Evolutionary conservation across 2,113 vertebrate genomes (phyloP).

Genomic region (Lonchura striata): DNA sequence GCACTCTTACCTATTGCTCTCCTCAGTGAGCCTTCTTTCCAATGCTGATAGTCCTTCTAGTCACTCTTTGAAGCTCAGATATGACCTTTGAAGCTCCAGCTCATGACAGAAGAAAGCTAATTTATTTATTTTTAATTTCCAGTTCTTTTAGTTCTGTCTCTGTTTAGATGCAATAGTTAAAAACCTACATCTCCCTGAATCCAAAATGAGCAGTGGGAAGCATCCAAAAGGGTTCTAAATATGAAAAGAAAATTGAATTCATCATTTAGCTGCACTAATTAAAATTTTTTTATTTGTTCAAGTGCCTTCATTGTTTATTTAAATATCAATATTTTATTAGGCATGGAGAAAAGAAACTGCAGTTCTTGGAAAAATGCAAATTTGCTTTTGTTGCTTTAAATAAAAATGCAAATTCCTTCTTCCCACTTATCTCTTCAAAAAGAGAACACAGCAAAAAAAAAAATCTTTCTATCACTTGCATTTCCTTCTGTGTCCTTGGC

Average conservation of each 20-base stretch:
- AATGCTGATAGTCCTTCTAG: background rate
- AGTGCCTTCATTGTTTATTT: slow-evolving; percentile 55
- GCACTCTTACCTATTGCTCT: background rate
- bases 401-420: slow-evolving; percentile 72
- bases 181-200: slow-evolving; percentile 27
- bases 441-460: slow-evolving; percentile 17
- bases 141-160: background rate
- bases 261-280: slow-evolving; percentile 50
- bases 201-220: slow-evolving; percentile 13
- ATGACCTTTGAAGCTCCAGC: background rate
- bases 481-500: background rate
- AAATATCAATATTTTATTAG: slow-evolving; percentile 69
- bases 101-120: background rate
- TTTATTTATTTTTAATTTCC: slow-evolving; percentile 50
- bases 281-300: slow-evolving; percentile 55
- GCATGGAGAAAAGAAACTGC: slow-evolving; percentile 53
- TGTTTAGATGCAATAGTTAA: background rate
- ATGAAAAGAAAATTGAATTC: slow-evolving; percentile 53
- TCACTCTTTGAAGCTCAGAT: background rate
- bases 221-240: slow-evolving; percentile 41
- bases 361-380: slow-evolving; percentile 66
- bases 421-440: slow-evolving; percentile 52
- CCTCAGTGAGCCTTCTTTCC: background rate
- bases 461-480: background rate
- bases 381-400: slow-evolving; percentile 66